Evolutionary conservation across 2,113 vertebrate species (phyloP), one percentile per base, ranked within the genome.

Genomic region (Phrynosoma platyrhinos): DNA sequence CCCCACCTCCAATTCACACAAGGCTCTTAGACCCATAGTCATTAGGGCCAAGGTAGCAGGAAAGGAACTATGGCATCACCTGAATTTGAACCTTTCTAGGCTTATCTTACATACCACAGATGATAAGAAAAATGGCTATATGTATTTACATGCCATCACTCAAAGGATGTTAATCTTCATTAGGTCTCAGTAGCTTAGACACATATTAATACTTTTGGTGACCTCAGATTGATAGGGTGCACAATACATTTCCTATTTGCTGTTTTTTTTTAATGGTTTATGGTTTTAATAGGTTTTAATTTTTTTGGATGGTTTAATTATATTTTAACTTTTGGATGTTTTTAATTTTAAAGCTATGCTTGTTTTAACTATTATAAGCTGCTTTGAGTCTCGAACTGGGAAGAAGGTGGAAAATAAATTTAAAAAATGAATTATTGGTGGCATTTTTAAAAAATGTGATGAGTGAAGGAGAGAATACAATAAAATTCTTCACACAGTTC

Each of bases 401-500:
- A 14, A 62, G 13, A 62, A 62, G 18, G 58, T 62, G 58, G 13
- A 13, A 62, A 18, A 62, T 62, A 16, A 62, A 62, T 62, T 14
- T 14, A 62, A 62, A 62, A 62, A 62, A 62, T 30, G 18, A 1
- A 23, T n/a, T 47, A 40, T 16, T 52, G 74, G 74, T 58, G 77
- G 30, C 47, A 21, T 30, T 25, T 36, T 47, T n/a, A 52, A 55
- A 74, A 53, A 62, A 47, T n/a, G 2, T 47, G 13, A 40, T 30
- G 74, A 75, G 7, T 18, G 32, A 32, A 13, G 32, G 23, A 3
- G 4, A 0, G 14, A 30, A 16, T 0, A 14, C 2, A 3, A 32
- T 14, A 21, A 62, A 62, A 3, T 72, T 9, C 18, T 25, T 77
- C 23, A 0, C 87, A 92, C 91, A 95, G 30, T 96, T 93, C 92